These are phyloP conservation scores for Cephus pygmeus DNA, from an alignment of 2,888 invertebrate genomes.

Conservation along the genomic window DNA sequence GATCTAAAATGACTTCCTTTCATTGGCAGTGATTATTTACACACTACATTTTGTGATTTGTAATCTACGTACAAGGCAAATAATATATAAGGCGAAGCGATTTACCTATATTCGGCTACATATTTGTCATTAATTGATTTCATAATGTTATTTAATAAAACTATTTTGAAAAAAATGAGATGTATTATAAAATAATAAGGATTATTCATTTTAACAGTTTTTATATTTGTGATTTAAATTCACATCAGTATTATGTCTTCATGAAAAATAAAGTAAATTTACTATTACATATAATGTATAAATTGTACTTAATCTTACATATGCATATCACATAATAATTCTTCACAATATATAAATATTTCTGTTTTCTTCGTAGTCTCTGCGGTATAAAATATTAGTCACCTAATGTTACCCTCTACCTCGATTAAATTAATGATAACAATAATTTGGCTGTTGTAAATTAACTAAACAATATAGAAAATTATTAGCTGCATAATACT, in stretches of 20 bases:
- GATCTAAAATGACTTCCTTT: neutral
- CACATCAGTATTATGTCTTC: neutral
- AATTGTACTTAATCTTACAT: neutral
- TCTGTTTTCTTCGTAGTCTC: neutral
- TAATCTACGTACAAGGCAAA: neutral
- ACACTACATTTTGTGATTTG: neutral
- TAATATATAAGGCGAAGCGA: neutral
- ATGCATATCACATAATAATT: neutral
- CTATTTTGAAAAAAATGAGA: neutral
- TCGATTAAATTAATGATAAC: neutral
- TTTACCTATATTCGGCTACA: neutral
- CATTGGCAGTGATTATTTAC: neutral
- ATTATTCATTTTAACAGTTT: neutral
- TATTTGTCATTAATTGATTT: neutral
- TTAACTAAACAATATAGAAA: neutral
- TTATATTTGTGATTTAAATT: neutral
- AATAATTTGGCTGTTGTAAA: neutral
- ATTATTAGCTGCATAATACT: neutral
- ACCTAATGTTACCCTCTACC: neutral
- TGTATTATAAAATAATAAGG: neutral
- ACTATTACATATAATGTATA: neutral
- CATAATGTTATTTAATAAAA: neutral
- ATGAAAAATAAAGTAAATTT: neutral
- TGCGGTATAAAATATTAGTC: neutral
- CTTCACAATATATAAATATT: neutral